phyloP scores from a whole-genome alignment of 2,797 vertebrate species.

The Gambelia wislizenii region DNA sequence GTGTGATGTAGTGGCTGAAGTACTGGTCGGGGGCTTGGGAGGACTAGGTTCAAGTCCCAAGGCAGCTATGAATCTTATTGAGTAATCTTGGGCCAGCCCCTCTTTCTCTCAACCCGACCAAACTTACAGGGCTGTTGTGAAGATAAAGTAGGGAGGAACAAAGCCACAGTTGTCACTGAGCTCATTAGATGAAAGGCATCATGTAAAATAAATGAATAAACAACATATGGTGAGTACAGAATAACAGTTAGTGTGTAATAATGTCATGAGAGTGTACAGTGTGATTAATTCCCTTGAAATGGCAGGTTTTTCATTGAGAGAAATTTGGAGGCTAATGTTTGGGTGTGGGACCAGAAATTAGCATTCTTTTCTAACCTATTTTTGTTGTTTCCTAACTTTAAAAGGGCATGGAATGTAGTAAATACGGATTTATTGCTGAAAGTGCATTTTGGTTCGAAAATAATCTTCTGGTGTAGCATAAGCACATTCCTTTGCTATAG shows the following conservation, averaged over 20 bases:
- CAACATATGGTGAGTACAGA: neutral
- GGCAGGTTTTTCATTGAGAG: neutral
- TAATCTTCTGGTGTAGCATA: neutral
- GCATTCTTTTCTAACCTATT: neutral
- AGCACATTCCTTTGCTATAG: neutral
- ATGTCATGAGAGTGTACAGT: neutral
- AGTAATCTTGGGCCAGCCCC: neutral
- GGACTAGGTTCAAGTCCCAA: no score
- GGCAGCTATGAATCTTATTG: neutral
- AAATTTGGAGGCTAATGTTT: neutral
- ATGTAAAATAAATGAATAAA: neutral
- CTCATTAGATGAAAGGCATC: neutral
- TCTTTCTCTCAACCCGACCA: neutral
- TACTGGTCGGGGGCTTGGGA: no score
- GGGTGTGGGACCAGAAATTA: conserved; percentile 34
- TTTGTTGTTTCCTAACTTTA: conserved; percentile 29
- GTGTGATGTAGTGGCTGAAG: neutral
- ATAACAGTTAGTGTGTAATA: neutral
- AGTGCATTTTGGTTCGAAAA: conserved; percentile 29
- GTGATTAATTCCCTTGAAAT: neutral
- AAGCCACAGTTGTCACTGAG: neutral
- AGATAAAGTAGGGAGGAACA: neutral
- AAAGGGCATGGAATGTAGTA: conserved; percentile 49
- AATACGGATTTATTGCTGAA: conserved; percentile 11
- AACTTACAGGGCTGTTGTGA: neutral